phyloP scores from a whole-genome alignment of 2,888 invertebrate species.

The Parnassius apollo region DNA sequence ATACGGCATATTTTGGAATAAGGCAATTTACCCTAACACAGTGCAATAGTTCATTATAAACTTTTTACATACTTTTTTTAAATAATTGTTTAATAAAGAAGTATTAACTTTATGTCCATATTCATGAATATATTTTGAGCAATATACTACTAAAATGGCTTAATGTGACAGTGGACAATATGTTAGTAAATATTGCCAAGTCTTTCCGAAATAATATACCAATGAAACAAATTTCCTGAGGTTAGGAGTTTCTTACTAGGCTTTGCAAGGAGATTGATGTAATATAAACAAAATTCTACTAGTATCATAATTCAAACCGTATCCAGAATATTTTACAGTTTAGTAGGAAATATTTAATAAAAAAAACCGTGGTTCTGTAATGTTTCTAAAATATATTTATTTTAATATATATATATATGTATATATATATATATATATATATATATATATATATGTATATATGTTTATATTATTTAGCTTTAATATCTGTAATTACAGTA shows the following conservation, averaged over 20 bases:
- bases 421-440: no score
- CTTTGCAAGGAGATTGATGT: no score
- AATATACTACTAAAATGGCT: slow-evolving; percentile 14
- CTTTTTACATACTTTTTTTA: neutral
- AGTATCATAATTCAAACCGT: no score
- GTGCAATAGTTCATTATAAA: slow-evolving; percentile 7
- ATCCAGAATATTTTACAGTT: no score
- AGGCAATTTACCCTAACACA: slow-evolving; percentile 23
- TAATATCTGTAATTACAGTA: neutral
- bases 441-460: no score
- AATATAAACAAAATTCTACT: no score
- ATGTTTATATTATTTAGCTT: no score
- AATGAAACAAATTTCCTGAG: slow-evolving; percentile 14
- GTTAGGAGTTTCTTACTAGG: no score
- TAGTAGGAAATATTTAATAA: no score
- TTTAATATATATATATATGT: no score
- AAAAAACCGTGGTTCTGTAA: no score
- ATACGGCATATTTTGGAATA: slow-evolving; percentile 18
- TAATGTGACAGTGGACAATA: slow-evolving; percentile 7
- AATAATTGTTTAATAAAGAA: neutral
- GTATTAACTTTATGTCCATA: slow-evolving; percentile 12
- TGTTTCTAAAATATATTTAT: no score
- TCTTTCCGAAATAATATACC: slow-evolving; percentile 6
- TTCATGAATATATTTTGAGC: slow-evolving; percentile 23
- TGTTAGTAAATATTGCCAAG: neutral